phyloP scores from a whole-genome alignment of 2,888 invertebrate genomes.

The Masnerella sp. region DNA sequence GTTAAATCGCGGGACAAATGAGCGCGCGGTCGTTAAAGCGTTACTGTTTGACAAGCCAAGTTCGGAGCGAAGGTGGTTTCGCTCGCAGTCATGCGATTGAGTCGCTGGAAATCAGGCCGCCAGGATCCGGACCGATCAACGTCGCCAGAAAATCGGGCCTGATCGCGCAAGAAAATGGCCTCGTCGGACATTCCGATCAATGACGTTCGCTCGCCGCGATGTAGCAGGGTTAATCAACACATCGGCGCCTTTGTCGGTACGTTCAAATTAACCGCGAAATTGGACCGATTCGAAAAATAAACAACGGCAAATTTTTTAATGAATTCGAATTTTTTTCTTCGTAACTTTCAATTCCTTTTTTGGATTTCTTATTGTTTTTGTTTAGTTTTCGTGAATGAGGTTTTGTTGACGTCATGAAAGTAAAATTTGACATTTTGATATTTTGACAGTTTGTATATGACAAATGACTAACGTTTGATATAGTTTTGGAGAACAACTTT shows the following conservation, averaged over 20 bases:
- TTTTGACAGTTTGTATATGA: too few relatives aligned
- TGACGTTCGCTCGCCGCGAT: slow-evolving; percentile 22
- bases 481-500: too few relatives aligned
- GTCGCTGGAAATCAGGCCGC: slow-evolving; percentile 44
- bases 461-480: too few relatives aligned
- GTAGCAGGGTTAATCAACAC: slow-evolving; percentile 68
- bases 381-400: neutral
- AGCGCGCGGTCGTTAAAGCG: slow-evolving; percentile 54
- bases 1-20: slow-evolving; percentile 58
- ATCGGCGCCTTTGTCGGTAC: slow-evolving; percentile 70
- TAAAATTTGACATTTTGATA: too few relatives aligned
- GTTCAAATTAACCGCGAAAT: slow-evolving; percentile 40
- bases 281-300: slow-evolving; percentile 19
- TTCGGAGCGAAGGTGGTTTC: slow-evolving; percentile 47
- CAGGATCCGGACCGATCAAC: slow-evolving; percentile 29
- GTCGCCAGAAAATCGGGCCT: slow-evolving; percentile 24
- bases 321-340: slow-evolving; percentile 11
- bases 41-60: slow-evolving; percentile 59
- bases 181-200: slow-evolving; percentile 48
- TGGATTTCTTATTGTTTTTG: neutral
- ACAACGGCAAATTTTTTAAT: slow-evolving; percentile 1
- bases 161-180: slow-evolving; percentile 46
- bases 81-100: slow-evolving; percentile 53
- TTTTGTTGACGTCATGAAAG: too few relatives aligned
- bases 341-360: neutral